Conservation (phyloP, 2,888 invertebrate genomes). For the Acronicta aceris region DNA sequence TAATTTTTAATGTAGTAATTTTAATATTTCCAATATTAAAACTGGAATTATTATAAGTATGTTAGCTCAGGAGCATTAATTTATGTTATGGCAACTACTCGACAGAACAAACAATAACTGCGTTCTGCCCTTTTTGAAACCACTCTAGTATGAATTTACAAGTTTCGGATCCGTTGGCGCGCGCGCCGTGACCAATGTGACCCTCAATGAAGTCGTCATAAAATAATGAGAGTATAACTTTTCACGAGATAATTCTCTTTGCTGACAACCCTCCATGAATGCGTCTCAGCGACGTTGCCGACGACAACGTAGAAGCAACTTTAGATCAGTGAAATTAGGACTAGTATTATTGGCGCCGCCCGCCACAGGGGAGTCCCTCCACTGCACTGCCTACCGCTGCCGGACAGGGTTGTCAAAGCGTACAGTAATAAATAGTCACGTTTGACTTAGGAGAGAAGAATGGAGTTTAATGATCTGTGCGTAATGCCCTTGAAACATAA, state of each 20-base stretch:
- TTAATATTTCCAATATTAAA: constrained; percentile 13
- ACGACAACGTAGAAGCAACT: constrained; percentile 26
- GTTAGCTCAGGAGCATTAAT: constrained; percentile 11
- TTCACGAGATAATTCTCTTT: constrained; percentile 70
- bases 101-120: constrained; percentile 60
- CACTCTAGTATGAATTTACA: constrained; percentile 68
- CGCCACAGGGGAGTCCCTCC: constrained; percentile 51
- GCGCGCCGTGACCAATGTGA: constrained; percentile 59
- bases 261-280: constrained; percentile 68
- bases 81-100: constrained; percentile 12
- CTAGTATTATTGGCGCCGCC: constrained; percentile 4
- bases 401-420: constrained; percentile 81
- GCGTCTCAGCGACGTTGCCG: constrained; percentile 21
- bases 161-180: constrained; percentile 65
- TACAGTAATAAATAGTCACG: constrained; percentile 80
- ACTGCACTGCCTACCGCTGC: constrained; percentile 33
- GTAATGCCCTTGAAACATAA: constrained; percentile 80
- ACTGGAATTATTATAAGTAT: neutral
- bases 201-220: constrained; percentile 83
- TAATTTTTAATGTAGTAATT: no score
- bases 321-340: constrained; percentile 9
- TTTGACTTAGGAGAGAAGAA: constrained; percentile 74
- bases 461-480: constrained; percentile 85
- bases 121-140: constrained; percentile 65
- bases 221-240: constrained; percentile 82